Base-by-base conservation (phyloP, 1,140 invertebrate genomes). In the Eulimnadia texana region DNA sequence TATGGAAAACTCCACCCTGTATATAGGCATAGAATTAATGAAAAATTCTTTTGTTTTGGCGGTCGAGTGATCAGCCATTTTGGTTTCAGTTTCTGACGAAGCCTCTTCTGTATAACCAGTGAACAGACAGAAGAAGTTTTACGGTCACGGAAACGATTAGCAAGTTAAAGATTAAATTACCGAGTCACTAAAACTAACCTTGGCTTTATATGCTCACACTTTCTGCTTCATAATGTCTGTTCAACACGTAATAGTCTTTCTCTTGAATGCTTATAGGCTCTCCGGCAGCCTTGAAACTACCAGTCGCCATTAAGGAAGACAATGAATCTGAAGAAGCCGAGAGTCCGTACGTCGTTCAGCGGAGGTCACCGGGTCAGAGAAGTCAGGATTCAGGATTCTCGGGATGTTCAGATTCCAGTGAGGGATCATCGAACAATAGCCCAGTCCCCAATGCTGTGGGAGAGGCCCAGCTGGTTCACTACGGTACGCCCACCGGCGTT, bases 391-490 rank as follows among this genome's bases (percentile, higher is more conserved):
- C 60, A 0, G 60, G 60, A 13, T 61, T 61, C 51, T 61, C 60
- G 3, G 60, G 60, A n/a, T 61, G 53, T n/a, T 61, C 60, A 1
- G 60, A 61, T 54, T 61, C 60, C 29, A 61, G 60, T 42, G 60
- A 61, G n/a, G 51, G 50, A 20, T 54, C 60, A 28, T 20, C 49
- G 24, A 61, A 29, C 1, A 61, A 61, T 13, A 23, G 50, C 0
- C 50, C 60, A 6, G 55, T 57, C 22, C 55, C 55, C 55, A 13
- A 29, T 23, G 27, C 52, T 28, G 13, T 24, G 3, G n/a, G 11
- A 10, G 20, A 22, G 47, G 20, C 28, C 25, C 25, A 51, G 3
- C 0, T 33, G 25, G 27, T 20, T 28, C 20, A 28, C 51, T n/a
- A 29, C 13, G 24, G 11, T 47, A 25, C 20, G 22, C 51, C 20